Percentiles rank a stretch among this genome's conserved stretches.
Evolutionary conservation across 2,888 invertebrate species (phyloP).

Genomic region (Adelphocoris suturalis): DNA sequence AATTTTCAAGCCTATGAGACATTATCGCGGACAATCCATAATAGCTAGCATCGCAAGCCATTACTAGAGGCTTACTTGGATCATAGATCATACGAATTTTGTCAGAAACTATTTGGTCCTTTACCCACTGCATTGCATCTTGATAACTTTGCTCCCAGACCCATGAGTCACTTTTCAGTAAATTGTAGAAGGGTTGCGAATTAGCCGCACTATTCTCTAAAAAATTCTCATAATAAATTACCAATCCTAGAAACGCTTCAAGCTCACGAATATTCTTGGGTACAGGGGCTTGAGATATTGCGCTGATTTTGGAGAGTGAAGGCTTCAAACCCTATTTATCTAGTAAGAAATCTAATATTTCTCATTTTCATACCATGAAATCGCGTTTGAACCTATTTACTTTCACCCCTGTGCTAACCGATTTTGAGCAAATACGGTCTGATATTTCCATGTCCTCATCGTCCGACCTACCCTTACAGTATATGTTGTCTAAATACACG

Average conservation of each 20-base stretch:
- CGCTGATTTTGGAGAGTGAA: neutral
- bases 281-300: conserved; percentile 9
- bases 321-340: conserved; percentile 35
- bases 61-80: conserved; percentile 2
- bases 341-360: neutral
- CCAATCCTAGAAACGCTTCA: conserved; percentile 38
- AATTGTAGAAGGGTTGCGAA: neutral
- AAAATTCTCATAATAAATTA: conserved; percentile 44
- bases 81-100: conserved; percentile 25
- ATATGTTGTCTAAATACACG: conserved; percentile 51
- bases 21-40: conserved; percentile 41
- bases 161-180: neutral
- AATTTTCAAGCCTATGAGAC: conserved; percentile 40
- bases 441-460: neutral
- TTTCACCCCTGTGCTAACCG: neutral
- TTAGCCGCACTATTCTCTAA: conserved; percentile 28
- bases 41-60: conserved; percentile 55
- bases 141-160: neutral
- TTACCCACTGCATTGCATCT: conserved; percentile 35
- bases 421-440: neutral
- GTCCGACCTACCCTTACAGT: conserved; percentile 16
- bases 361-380: neutral
- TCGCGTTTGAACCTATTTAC: conserved; percentile 1
- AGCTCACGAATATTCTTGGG: conserved; percentile 37
- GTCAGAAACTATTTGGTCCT: conserved; percentile 11